Evolutionary conservation across 2,797 vertebrate species (phyloP).

Genomic region (Aplochiton taeniatus): DNA sequence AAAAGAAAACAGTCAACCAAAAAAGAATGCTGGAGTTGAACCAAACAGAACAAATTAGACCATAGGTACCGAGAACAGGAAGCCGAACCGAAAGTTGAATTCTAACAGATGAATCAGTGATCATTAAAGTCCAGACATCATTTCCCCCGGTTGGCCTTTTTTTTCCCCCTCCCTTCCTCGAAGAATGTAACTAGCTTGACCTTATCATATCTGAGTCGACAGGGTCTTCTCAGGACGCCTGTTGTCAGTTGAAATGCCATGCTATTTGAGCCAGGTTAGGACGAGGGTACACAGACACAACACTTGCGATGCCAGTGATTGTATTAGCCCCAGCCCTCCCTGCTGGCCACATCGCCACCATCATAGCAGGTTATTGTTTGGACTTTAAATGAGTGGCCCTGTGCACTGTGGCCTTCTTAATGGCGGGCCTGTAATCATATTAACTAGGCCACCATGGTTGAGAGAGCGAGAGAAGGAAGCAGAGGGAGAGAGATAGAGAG

Average conservation of each 20-base stretch:
- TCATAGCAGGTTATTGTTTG: slow-evolving; percentile 38
- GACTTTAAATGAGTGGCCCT: slow-evolving; percentile 46
- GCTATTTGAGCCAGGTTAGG: neutral
- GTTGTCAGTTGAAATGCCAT: slow-evolving; percentile 27
- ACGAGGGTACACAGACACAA: slow-evolving; percentile 2
- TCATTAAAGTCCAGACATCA: too few relatives aligned
- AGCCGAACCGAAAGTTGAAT: too few relatives aligned
- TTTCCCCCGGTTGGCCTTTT: too few relatives aligned
- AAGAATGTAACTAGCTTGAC: neutral
- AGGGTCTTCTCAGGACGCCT: slow-evolving; percentile 5
- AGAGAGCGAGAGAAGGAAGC: slow-evolving; percentile 37
- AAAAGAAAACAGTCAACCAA: too few relatives aligned
- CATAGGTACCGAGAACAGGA: too few relatives aligned
- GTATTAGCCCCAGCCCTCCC: neutral
- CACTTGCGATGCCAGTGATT: slow-evolving; percentile 33
- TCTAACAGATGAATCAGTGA: too few relatives aligned
- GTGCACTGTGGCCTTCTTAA: slow-evolving; percentile 42
- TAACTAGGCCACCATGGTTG: slow-evolving; percentile 21
- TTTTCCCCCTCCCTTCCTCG: slow-evolving; percentile 36
- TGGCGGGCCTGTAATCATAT: slow-evolving; percentile 50
- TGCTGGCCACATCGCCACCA: slow-evolving; percentile 15
- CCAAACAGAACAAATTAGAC: too few relatives aligned
- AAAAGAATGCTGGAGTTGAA: too few relatives aligned
- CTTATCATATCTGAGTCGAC: too few relatives aligned
- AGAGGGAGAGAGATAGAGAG: slow-evolving; percentile 23